A percentile compares a stretch with the other conserved stretches of the same genome.
Conservation (phyloP, 2,888 invertebrate species). For the Agrotis ipsilon region DNA sequence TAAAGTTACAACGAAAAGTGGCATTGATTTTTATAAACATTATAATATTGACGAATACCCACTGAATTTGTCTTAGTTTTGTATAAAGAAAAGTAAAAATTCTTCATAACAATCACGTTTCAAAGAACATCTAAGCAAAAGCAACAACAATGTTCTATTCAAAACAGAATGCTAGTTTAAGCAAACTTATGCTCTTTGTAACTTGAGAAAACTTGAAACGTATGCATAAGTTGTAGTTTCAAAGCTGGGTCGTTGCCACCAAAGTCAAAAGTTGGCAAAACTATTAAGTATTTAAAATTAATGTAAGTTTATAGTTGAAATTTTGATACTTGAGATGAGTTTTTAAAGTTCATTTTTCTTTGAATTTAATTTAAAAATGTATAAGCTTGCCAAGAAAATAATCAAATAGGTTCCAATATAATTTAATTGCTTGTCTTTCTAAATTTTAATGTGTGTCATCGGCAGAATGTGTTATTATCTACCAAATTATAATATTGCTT, state of each 20-base stretch:
- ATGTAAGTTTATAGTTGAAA: slow-evolving; percentile 2
- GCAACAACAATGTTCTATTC: slow-evolving; percentile 25
- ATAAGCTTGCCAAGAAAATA: not conserved
- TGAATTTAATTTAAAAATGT: slow-evolving; percentile 8
- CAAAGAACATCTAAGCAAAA: not conserved
- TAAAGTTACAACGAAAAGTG: too few species aligned
- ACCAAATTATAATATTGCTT: not conserved
- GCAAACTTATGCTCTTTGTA: slow-evolving; percentile 37
- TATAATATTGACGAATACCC: too few species aligned
- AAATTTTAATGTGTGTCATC: slow-evolving; percentile 31
- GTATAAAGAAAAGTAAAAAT: too few species aligned
- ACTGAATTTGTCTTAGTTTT: too few species aligned
- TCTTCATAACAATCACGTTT: too few species aligned
- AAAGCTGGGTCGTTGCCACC: slow-evolving; percentile 28
- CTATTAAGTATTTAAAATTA: slow-evolving; percentile 15
- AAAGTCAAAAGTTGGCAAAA: slow-evolving; percentile 24
- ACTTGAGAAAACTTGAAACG: slow-evolving; percentile 38
- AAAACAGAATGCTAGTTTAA: slow-evolving; percentile 14
- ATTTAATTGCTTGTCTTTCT: not conserved
- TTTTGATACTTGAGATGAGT: not conserved
- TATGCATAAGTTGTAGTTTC: slow-evolving; percentile 44
- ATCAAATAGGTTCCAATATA: not conserved
- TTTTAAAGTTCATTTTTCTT: not conserved
- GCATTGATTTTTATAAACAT: too few species aligned
- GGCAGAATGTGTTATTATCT: slow-evolving; percentile 21